Evolutionary conservation across 2,888 invertebrate species (phyloP).

Genomic region (Crioceris asparagi): DNA sequence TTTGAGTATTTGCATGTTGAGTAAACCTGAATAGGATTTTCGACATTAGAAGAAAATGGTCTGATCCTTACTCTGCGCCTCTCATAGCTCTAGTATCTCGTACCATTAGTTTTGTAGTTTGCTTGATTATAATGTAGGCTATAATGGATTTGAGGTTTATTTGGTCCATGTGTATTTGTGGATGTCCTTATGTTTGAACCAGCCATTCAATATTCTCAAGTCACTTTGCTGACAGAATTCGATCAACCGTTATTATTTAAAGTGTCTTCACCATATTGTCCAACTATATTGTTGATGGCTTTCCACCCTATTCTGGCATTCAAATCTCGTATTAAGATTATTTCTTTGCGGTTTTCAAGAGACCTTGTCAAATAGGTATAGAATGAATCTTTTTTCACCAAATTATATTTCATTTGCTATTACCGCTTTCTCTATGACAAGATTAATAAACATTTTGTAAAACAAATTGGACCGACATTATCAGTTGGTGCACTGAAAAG

Average conservation of each 20-base stretch:
- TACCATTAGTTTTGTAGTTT: background rate
- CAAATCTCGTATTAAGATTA: background rate
- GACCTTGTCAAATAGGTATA: slow-evolving; percentile 1
- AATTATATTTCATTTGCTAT: too few species aligned
- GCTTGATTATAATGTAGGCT: background rate
- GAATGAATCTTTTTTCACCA: background rate
- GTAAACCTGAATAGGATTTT: too few species aligned
- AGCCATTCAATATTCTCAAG: background rate
- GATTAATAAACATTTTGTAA: too few species aligned
- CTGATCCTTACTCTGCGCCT: too few species aligned
- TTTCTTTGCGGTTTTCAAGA: slow-evolving; percentile 1
- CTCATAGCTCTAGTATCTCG: too few species aligned
- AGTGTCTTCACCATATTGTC: background rate
- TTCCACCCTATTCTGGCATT: background rate
- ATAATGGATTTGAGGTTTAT: background rate
- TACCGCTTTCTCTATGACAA: too few species aligned
- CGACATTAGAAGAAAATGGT: too few species aligned
- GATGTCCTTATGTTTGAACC: too few species aligned
- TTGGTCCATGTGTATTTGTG: background rate
- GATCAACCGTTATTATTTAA: background rate
- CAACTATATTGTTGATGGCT: background rate
- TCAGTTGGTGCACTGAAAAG: too few species aligned
- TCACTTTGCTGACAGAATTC: background rate
- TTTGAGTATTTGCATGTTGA: too few species aligned
- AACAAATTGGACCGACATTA: too few species aligned